phyloP scores from a whole-genome alignment of 2,797 vertebrate species.

The Sparidentex hasta region DNA sequence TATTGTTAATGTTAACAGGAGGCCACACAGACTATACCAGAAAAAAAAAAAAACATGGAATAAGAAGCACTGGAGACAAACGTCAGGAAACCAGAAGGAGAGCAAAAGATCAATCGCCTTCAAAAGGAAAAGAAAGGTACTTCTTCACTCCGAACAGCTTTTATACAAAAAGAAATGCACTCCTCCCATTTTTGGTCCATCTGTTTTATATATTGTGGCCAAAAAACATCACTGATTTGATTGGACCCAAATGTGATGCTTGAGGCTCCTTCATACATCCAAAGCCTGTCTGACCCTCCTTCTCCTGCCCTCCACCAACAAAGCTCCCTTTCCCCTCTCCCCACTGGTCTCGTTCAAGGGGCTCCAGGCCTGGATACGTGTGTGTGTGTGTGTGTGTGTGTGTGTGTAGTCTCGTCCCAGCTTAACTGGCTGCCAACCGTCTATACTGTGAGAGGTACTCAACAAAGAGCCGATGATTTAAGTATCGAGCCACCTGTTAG shows the following conservation, averaged over 20 bases:
- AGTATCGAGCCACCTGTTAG: constrained; percentile 24
- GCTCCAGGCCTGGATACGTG: constrained; percentile 35
- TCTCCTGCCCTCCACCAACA: constrained; percentile 63
- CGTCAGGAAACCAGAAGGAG: constrained; percentile 25
- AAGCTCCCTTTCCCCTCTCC: constrained; percentile 56
- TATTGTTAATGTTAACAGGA: constrained; percentile 55
- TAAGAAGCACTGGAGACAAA: constrained; percentile 20
- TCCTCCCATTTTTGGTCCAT: constrained; percentile 72
- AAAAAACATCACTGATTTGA: constrained; percentile 83
- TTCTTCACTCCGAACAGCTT: constrained; percentile 41
- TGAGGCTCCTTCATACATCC: constrained; percentile 78
- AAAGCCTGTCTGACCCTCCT: constrained; percentile 75
- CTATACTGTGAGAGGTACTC: not conserved
- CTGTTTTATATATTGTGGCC: constrained; percentile 82
- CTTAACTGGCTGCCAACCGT: constrained; percentile 14
- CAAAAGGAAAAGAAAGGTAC: constrained; percentile 30
- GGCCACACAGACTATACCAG: constrained; percentile 65
- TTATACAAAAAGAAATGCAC: constrained; percentile 50
- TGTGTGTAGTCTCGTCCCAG: constrained; percentile 11
- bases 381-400: constrained; percentile 12
- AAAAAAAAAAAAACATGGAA: constrained; percentile 14
- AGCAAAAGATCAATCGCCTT: constrained; percentile 33
- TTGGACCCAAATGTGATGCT: constrained; percentile 85
- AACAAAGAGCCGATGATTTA: not conserved
- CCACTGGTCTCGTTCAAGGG: constrained; percentile 52